Evolutionary conservation across 2,797 vertebrate genomes (phyloP).

Genomic region (Poliocrania exsul): DNA sequence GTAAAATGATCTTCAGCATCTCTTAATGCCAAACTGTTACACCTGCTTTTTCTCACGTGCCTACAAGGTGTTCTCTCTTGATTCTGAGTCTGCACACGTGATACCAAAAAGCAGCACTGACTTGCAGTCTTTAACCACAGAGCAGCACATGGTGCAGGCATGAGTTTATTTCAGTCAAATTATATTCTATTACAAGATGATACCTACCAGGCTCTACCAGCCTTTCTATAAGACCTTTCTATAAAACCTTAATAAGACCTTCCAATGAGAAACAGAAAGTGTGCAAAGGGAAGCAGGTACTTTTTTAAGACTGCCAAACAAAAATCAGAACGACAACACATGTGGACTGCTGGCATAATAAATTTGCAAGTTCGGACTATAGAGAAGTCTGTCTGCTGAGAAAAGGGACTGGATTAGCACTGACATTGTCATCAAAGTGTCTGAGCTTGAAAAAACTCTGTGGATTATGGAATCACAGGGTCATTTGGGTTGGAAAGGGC

Average conservation of each 20-base stretch:
- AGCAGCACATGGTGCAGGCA: neutral
- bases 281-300: neutral
- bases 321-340: neutral
- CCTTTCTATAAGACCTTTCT: neutral
- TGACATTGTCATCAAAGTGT: neutral
- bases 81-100: neutral
- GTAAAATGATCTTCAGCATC: neutral
- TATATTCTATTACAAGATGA: neutral
- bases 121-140: neutral
- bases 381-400: neutral
- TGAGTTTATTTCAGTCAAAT: neutral
- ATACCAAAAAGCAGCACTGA: neutral
- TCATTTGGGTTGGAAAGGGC: neutral
- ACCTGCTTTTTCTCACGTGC: neutral
- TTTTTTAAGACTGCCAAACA: neutral
- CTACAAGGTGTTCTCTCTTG: neutral
- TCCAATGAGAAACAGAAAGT: neutral
- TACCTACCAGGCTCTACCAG: neutral
- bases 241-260: neutral
- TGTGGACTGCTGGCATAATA: accelerated
- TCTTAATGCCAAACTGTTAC: neutral
- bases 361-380: neutral
- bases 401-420: neutral
- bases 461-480: neutral
- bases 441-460: neutral